Evolutionary conservation across 2,797 vertebrate species (phyloP).

Genomic region (Garrulus glandarius): DNA sequence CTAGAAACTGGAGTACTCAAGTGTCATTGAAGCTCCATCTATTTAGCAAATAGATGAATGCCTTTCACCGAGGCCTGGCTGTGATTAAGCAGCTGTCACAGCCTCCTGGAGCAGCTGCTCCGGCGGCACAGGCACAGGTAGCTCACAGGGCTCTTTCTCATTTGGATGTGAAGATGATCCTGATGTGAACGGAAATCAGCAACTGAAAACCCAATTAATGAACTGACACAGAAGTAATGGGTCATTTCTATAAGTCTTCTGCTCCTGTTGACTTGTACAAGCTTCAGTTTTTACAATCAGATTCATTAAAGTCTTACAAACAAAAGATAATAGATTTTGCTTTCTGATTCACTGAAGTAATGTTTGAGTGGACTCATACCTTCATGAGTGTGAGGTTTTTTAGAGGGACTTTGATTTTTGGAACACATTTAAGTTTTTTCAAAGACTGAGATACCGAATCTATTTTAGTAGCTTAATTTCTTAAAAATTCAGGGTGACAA

Average conservation of each 20-base stretch:
- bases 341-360: neutral
- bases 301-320: neutral
- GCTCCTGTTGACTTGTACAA: neutral
- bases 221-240: neutral
- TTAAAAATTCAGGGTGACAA: neutral
- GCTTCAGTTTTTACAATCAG: neutral
- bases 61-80: neutral
- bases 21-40: slow-evolving; percentile 63
- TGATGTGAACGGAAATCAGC: neutral
- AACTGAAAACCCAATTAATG: neutral
- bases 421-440: neutral
- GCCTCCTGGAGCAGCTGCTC: neutral
- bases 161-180: neutral
- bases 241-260: neutral
- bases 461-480: neutral
- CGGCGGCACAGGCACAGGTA: neutral
- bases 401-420: neutral
- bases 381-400: neutral
- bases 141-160: neutral
- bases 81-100: slow-evolving; percentile 60
- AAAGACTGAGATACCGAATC: neutral
- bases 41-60: slow-evolving; percentile 64
- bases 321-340: neutral
- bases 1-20: slow-evolving; percentile 25
- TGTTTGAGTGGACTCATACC: neutral